Evolutionary conservation across 2,113 vertebrate genomes (phyloP).

Genomic region (Hemiscyllium ocellatum): DNA sequence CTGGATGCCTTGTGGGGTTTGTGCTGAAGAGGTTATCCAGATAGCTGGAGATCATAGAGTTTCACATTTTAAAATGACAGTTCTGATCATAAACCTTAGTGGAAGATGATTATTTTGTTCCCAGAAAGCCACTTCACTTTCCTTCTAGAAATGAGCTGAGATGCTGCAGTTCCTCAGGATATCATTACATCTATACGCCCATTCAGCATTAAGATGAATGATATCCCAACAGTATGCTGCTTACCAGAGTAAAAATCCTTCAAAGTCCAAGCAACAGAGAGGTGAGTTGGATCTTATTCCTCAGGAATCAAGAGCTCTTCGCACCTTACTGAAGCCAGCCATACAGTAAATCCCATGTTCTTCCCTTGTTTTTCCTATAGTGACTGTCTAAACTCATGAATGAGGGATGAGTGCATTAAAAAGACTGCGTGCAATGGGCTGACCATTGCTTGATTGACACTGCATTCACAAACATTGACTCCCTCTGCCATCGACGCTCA

Average conservation of each 20-base stretch:
- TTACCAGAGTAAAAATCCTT: not conserved
- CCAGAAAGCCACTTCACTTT: not conserved
- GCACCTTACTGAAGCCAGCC: not conserved
- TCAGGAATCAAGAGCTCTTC: not conserved
- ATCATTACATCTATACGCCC: not conserved
- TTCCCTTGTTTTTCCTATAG: too few species aligned
- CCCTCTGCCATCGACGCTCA: too few species aligned
- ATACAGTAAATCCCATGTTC: too few species aligned
- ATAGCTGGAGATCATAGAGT: not conserved
- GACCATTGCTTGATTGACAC: too few species aligned
- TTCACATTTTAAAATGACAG: not conserved
- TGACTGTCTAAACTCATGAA: too few species aligned
- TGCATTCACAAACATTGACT: too few species aligned
- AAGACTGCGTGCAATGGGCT: too few species aligned
- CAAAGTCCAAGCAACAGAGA: not conserved
- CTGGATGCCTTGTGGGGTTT: not conserved
- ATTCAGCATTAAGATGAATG: not conserved
- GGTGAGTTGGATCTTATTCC: not conserved
- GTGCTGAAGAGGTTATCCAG: not conserved
- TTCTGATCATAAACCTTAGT: not conserved
- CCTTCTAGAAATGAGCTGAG: not conserved
- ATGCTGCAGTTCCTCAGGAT: not conserved
- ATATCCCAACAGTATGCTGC: not conserved
- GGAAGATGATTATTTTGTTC: not conserved
- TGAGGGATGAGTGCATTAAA: too few species aligned